Percentiles rank a stretch among this genome's conserved stretches.
These are phyloP conservation scores for Phenganax stokvisi DNA, from an alignment of 92 coral and sea anemone genomes.

Conservation along the genomic window DNA sequence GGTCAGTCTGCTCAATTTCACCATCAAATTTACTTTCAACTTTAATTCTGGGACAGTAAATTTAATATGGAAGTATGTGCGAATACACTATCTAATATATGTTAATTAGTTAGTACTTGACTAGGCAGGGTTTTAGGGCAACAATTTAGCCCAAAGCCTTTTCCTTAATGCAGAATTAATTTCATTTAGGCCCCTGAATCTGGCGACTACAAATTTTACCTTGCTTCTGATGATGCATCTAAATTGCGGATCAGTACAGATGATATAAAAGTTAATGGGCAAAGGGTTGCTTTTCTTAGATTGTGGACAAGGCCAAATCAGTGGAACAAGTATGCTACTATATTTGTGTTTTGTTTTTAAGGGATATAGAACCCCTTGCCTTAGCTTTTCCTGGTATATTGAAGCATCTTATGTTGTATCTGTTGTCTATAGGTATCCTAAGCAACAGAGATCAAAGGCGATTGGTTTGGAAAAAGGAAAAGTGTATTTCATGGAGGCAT, in stretches of 20 bases:
- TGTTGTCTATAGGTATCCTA: constrained; percentile 3
- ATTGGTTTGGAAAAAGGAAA: constrained; percentile 36
- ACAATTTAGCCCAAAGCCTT: too few relatives aligned
- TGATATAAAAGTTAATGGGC: constrained; percentile 26
- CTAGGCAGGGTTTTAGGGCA: too few relatives aligned
- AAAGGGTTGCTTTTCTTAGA: not conserved
- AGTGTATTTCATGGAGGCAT: constrained; percentile 25
- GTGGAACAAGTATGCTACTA: constrained; percentile 29
- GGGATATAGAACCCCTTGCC: not conserved
- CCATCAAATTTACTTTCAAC: too few relatives aligned
- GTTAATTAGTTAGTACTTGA: too few relatives aligned
- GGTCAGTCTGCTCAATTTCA: too few relatives aligned
- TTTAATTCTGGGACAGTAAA: not conserved
- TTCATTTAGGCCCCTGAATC: constrained; percentile 29
- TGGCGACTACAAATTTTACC: constrained; percentile 34
- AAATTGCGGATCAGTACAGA: constrained; percentile 32
- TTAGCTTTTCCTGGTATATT: too few relatives aligned
- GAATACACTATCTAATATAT: too few relatives aligned
- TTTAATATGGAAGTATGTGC: not conserved
- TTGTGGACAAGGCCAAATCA: constrained; percentile 4
- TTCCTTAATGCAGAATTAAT: too few relatives aligned
- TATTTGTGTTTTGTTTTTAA: too few relatives aligned
- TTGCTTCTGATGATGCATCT: constrained; percentile 26
- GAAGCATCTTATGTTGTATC: not conserved
- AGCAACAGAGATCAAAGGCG: constrained; percentile 23